Evolutionary conservation across 2,888 invertebrate genomes (phyloP).

Genomic region (Xylophagus ater): DNA sequence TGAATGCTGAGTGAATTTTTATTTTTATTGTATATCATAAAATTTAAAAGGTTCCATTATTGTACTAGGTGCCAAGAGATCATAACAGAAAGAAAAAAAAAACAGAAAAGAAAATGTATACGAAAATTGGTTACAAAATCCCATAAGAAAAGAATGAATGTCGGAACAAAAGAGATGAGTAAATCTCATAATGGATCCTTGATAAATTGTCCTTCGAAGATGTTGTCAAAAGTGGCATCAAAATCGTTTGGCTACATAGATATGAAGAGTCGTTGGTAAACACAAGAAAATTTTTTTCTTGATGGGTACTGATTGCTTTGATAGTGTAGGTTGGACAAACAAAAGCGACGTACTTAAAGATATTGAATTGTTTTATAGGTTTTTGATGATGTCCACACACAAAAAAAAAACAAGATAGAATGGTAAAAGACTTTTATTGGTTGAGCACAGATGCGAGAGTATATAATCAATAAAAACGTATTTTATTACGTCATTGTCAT

Average conservation of each 20-base stretch:
- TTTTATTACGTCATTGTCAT: background rate
- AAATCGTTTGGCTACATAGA: too few relatives aligned
- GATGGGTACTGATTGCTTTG: background rate
- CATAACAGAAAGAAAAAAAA: too few relatives aligned
- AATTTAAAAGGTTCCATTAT: too few relatives aligned
- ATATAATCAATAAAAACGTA: too few relatives aligned
- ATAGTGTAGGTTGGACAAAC: background rate
- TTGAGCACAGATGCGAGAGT: constrained; percentile 1
- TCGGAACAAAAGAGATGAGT: background rate
- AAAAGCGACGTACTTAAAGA: background rate
- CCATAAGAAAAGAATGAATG: too few relatives aligned
- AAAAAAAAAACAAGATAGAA: too few relatives aligned
- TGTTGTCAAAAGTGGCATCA: background rate
- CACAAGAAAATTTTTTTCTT: background rate
- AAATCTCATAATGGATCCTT: background rate
- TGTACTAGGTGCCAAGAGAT: too few relatives aligned
- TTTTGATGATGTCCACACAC: background rate
- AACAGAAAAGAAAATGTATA: too few relatives aligned
- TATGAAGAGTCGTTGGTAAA: too few relatives aligned
- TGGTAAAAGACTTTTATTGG: constrained; percentile 3
- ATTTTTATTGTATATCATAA: constrained; percentile 1
- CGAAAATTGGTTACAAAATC: too few relatives aligned
- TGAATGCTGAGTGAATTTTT: constrained; percentile 5
- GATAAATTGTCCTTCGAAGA: constrained; percentile 3
- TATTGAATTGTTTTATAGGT: constrained; percentile 1